Percentiles rank a stretch among this genome's conserved stretches.
These are phyloP conservation scores for Tenebrosternarchus preto DNA, from an alignment of 2,113 vertebrate species.

Conservation along the genomic window DNA sequence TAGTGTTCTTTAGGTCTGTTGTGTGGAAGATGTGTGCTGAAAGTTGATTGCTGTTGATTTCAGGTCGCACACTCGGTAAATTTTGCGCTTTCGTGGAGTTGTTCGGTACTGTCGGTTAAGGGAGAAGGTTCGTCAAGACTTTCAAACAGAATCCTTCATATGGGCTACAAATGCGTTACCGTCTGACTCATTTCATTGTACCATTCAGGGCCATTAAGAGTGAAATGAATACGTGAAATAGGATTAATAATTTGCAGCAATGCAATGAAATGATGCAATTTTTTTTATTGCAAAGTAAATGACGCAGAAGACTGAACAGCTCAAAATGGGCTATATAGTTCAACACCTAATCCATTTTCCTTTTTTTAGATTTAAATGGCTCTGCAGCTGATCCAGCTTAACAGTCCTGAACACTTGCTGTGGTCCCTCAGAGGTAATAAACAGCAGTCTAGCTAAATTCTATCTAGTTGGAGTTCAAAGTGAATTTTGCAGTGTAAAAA, in stretches of 20 bases:
- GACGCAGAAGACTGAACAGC: not conserved
- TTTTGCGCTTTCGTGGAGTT: not conserved
- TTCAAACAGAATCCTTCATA: not conserved
- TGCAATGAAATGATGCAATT: not conserved
- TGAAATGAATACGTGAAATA: not conserved
- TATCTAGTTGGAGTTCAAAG: not conserved
- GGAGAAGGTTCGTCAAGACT: not conserved
- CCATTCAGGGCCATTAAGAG: not conserved
- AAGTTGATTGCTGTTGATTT: not conserved
- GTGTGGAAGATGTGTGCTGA: not conserved
- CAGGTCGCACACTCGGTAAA: not conserved
- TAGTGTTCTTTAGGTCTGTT: not conserved
- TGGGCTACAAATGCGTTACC: not conserved
- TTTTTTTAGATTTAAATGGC: not conserved
- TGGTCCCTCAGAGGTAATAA: constrained; percentile 2
- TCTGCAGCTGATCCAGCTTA: not conserved
- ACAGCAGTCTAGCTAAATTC: not conserved
- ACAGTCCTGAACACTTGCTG: not conserved
- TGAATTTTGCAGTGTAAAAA: not conserved
- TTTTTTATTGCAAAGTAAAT: not conserved
- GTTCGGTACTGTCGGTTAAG: not conserved
- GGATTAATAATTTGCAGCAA: not conserved
- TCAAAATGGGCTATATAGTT: not conserved
- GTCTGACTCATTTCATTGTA: not conserved
- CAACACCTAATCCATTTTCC: not conserved